phyloP scores from a whole-genome alignment of 2,888 invertebrate genomes.

The Mayetiola destructor region DNA sequence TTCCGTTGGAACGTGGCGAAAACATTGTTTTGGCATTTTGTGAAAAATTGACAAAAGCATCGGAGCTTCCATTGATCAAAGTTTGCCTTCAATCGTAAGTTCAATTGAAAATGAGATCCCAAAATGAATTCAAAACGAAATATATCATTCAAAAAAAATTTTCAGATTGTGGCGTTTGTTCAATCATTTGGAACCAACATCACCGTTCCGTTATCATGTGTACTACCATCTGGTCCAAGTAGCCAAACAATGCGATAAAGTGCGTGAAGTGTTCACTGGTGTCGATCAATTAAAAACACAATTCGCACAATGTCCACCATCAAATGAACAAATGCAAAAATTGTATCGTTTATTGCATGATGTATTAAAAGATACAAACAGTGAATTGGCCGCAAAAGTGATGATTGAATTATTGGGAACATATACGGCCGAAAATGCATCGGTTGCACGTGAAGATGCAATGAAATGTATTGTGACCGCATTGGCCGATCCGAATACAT shows the following conservation, averaged over 20 bases:
- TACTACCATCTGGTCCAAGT: slow-evolving; percentile 84
- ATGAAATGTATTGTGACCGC: slow-evolving; percentile 92
- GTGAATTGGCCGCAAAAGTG: slow-evolving; percentile 84
- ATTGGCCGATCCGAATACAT: slow-evolving; percentile 87
- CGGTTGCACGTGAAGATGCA: slow-evolving; percentile 91
- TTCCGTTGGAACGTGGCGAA: slow-evolving; percentile 74
- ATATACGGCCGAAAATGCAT: slow-evolving; percentile 93
- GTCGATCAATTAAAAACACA: slow-evolving; percentile 71
- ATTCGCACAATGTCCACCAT: slow-evolving; percentile 63
- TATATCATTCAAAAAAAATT: not conserved
- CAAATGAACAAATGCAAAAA: slow-evolving; percentile 83
- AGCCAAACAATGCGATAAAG: slow-evolving; percentile 74
- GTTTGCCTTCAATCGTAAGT: slow-evolving; percentile 76
- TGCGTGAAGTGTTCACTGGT: slow-evolving; percentile 69
- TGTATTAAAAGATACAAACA: slow-evolving; percentile 70
- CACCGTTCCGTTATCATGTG: slow-evolving; percentile 77
- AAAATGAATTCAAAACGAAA: not conserved
- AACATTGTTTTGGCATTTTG: slow-evolving; percentile 81
- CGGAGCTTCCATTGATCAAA: slow-evolving; percentile 61
- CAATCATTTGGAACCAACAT: slow-evolving; percentile 73
- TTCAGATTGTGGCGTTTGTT: slow-evolving; percentile 75
- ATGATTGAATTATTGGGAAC: slow-evolving; percentile 95
- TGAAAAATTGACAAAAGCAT: slow-evolving; percentile 80
- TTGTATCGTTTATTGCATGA: slow-evolving; percentile 77
- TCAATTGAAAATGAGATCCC: not conserved